A percentile compares a stretch with the other conserved stretches of the same genome.
These are phyloP conservation scores for Pararge aegeria DNA, from an alignment of 1,140 invertebrate species.

Conservation along the genomic window DNA sequence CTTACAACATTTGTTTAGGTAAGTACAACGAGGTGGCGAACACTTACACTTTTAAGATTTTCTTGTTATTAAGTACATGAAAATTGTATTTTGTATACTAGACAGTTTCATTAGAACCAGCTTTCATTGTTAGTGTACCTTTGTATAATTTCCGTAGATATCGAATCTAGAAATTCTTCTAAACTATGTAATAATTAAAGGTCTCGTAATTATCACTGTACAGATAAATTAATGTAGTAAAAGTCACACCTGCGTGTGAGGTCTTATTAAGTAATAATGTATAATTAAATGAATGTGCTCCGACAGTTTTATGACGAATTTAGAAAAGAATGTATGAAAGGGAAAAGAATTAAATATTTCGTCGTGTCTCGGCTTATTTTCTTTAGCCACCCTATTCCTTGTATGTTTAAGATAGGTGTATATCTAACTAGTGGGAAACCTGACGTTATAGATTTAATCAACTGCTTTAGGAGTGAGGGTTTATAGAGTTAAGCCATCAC, in stretches of 20 bases:
- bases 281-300: constrained; percentile 77
- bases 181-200: constrained; percentile 67
- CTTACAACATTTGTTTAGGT: too few species aligned
- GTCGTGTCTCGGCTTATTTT: constrained; percentile 73
- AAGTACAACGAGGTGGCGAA: too few species aligned
- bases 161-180: constrained; percentile 48
- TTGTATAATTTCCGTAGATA: constrained; percentile 50
- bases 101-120: constrained; percentile 1
- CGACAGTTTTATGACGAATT: constrained; percentile 78
- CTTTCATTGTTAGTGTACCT: neutral
- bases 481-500: too few species aligned
- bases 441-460: too few species aligned
- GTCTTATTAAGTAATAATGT: constrained; percentile 75
- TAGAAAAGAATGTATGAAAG: constrained; percentile 77
- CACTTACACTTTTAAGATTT: neutral
- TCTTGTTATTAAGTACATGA: too few species aligned
- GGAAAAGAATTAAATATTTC: constrained; percentile 78
- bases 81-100: too few species aligned
- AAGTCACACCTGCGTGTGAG: constrained; percentile 67
- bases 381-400: constrained; percentile 6
- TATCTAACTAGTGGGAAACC: too few species aligned
- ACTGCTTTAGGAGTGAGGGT: too few species aligned
- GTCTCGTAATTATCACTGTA: constrained; percentile 76
- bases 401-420: too few species aligned
- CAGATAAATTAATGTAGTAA: constrained; percentile 77